Percentiles rank a stretch among this genome's conserved stretches.
These are phyloP conservation scores for Lissonota sp. DNA, from an alignment of 2,888 invertebrate species.

Conservation along the genomic window DNA sequence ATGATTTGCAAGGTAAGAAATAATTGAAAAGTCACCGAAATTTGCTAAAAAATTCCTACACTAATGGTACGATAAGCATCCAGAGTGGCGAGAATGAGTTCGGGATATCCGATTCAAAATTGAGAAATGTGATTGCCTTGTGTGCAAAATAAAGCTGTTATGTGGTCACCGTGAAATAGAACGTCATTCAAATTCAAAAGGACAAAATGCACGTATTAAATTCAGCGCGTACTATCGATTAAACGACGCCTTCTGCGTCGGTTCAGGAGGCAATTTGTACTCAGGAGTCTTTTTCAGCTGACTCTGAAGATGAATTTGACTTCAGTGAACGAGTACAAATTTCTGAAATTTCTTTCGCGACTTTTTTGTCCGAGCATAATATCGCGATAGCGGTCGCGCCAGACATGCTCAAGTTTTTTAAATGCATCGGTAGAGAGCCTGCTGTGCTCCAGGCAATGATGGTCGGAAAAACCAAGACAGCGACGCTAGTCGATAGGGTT, in stretches of 20 bases:
- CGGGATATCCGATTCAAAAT: not conserved
- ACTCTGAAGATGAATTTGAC: slow-evolving; percentile 31
- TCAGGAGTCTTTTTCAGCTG: slow-evolving; percentile 20
- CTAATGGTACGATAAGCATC: slow-evolving; percentile 20
- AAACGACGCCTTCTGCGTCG: slow-evolving; percentile 18
- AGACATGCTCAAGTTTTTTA: too few relatives aligned
- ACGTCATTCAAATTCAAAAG: not conserved
- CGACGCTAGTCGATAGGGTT: slow-evolving; percentile 42
- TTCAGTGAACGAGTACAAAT: slow-evolving; percentile 33
- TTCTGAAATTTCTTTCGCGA: slow-evolving; percentile 45
- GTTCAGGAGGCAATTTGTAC: slow-evolving; percentile 8
- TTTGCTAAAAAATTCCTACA: slow-evolving; percentile 80
- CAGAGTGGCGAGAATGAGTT: slow-evolving; percentile 27
- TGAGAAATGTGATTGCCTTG: slow-evolving; percentile 29
- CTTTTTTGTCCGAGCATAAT: not conserved
- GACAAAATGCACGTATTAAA: not conserved
- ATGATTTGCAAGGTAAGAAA: not conserved
- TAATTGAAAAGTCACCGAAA: slow-evolving; percentile 25
- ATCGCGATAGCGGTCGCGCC: too few relatives aligned
- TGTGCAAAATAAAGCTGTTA: not conserved
- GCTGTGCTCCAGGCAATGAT: slow-evolving; percentile 14
- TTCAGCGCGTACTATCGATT: not conserved
- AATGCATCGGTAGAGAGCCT: too few relatives aligned
- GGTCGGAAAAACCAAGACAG: slow-evolving; percentile 47
- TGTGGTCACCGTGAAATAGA: slow-evolving; percentile 28